Base-by-base conservation (phyloP, 2,113 vertebrate species). In the Ifrita kowaldi region DNA sequence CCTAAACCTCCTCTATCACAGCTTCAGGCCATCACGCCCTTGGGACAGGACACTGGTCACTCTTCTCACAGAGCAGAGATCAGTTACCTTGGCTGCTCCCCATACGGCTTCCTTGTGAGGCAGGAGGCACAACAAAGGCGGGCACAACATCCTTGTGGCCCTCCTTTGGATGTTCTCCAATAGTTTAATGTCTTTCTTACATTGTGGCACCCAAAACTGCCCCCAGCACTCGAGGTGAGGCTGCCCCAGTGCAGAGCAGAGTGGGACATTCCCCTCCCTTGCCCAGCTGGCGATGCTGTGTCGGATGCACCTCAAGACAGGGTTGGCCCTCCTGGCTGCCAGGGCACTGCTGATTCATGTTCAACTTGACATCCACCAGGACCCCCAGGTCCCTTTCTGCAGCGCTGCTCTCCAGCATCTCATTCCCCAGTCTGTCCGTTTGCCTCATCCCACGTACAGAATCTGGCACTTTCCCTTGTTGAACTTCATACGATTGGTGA, bases 311-410 rank as follows among this genome's bases (percentile, higher is more conserved):
- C 47, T 14, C 47, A 69, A 47, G 19, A 50, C 67, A 50, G 13
- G n/a, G 9, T 6, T 69, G 26, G 18, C 67, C 24, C 67, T 50
- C 47, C 67, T 22, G n/a, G n/a, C n/a, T 49, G 44, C 46, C 65
- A 28, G 46, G n/a, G 26, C 65, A 69, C 67, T 68, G 27, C 18
- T 69, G n/a, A 5, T 26, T 30, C 47, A 12, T 16, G 19, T 16
- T 37, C n/a, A 50, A 7, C 27, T 39, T 30, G 26, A 26, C n/a
- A 30, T 9, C 3, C 0, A 9, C n/a, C 67, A 30, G 67, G 13
- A 30, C 10, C 19, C 10, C 27, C n/a, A 37, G 18, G n/a, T 37
- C 19, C 1, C 67, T 69, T 52, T 30, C n/a, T 1, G 0, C 3
- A 4, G n/a, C 3, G 0, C 10, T 30, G 26, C 10, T 39, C 1